Evolutionary conservation across 2,888 invertebrate genomes (phyloP), one percentile per base, ranked within the genome.

Genomic region (Caenorhabditis sp.): DNA sequence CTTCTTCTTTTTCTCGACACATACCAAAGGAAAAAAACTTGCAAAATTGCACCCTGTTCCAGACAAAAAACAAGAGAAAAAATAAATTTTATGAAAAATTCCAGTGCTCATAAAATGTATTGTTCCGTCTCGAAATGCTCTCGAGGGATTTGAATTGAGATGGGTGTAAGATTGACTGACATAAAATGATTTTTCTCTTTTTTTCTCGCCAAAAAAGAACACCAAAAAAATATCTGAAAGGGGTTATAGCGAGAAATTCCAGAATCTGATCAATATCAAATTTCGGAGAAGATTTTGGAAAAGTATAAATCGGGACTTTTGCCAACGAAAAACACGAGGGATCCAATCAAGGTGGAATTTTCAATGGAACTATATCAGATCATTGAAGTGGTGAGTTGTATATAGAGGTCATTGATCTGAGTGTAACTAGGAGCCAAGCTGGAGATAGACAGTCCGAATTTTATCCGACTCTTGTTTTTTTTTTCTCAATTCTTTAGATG

Each of bases 321-420:
- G 25, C 73, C 73, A 26, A 66, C 60, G 12, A 59, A 58, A 1
- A 21, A 26, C 17, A 63, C 50, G 1, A 76, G 75, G 36, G 70
- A 78, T 31, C 71, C 85, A 8, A 79, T 86, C 31, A 81, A 84
- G 63, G 83, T 86, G 61, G 76, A 78, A 20, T 87, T 87, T 70
- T 77, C 78, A 25, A 87, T 86, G 84, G 85, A 87, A 58, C 66
- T 86, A 14, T 86, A 86, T 69, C 86, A 86, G 68, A 83, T 86
- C 20, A 78, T 86, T 53, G 83, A 86, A 69, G 77, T 86, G 73
- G 86, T 86, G 57, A 67, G 84, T 70, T 27, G 26, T 23, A n/a
- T 1, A n/a, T 27, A 12, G 17, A 52, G 26, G n/a, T n/a, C n/a
- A n/a, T n/a, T n/a, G n/a, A n/a, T n/a, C n/a, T n/a, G n/a, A n/a